phyloP scores from a whole-genome alignment of 2,797 vertebrate species.

The Alauda arvensis region DNA sequence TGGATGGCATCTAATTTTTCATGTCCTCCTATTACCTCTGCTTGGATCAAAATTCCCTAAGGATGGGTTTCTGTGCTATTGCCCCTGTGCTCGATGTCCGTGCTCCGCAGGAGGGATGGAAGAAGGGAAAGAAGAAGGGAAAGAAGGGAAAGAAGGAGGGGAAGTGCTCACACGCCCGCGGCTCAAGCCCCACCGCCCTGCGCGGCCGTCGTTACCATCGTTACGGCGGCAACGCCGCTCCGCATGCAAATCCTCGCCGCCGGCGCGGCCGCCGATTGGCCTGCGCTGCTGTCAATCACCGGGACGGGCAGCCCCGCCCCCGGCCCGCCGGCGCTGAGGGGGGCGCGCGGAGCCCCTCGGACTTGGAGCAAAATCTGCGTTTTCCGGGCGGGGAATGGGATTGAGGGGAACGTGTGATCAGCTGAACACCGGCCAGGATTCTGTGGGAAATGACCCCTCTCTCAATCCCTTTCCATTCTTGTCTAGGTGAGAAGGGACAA shows the following conservation, averaged over 20 bases:
- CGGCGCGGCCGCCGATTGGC: not conserved
- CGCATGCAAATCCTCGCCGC: not conserved
- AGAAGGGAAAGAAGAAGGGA: not conserved
- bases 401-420: rapidly evolving
- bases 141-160: no score
- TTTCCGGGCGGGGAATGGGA: rapidly evolving
- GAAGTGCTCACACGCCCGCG: no score
- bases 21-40: not conserved
- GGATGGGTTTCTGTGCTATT: rapidly evolving
- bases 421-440: rapidly evolving
- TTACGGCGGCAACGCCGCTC: constrained; percentile 55
- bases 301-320: rapidly evolving
- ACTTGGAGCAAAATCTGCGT: rapidly evolving
- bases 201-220: not conserved
- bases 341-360: rapidly evolving
- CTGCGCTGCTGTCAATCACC: not conserved
- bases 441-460: no score
- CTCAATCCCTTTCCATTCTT: no score
- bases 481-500: no score
- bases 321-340: rapidly evolving
- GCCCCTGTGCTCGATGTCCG: not conserved
- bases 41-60: not conserved
- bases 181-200: not conserved
- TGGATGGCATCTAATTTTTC: rapidly evolving
- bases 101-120: no score